Percentiles rank a stretch among this genome's conserved stretches.
Conservation (phyloP, 1,140 invertebrate species). For the Hesperophylax magnus region DNA sequence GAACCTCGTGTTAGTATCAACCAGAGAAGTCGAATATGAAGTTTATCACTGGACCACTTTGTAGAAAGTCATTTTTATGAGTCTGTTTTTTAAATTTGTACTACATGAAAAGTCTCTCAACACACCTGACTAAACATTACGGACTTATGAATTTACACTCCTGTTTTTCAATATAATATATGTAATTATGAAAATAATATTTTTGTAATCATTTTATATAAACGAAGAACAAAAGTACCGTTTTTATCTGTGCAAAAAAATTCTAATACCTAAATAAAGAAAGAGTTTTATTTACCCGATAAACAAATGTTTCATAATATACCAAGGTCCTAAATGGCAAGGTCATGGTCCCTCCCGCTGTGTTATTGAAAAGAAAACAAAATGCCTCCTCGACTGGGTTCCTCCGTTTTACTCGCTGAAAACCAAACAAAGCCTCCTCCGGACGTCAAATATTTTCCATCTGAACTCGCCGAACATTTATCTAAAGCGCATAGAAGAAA, state of each 20-base stretch:
- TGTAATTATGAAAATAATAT: too few species aligned
- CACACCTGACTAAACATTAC: too few species aligned
- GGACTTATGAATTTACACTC: too few species aligned
- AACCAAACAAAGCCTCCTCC: not conserved
- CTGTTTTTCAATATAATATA: too few species aligned
- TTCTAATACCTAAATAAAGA: too few species aligned
- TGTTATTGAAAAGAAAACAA: not conserved
- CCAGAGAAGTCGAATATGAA: not conserved
- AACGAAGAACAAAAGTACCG: too few species aligned
- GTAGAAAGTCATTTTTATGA: too few species aligned
- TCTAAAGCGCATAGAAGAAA: not conserved
- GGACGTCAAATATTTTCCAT: not conserved
- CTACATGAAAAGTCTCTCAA: too few species aligned
- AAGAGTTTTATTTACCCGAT: not conserved
- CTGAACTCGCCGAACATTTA: not conserved
- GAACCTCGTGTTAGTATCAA: slow-evolving; percentile 26
- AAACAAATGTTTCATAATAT: slow-evolving; percentile 2
- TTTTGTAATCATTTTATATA: too few species aligned
- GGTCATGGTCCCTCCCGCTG: slow-evolving; percentile 19
- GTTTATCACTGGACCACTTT: too few species aligned
- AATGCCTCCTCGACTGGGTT: slow-evolving; percentile 17
- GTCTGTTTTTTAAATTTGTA: too few species aligned
- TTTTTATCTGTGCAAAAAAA: too few species aligned
- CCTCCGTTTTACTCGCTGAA: slow-evolving; percentile 16
- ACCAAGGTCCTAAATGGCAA: slow-evolving; percentile 13